Base-by-base conservation (phyloP, 2,113 vertebrate genomes). In the Eolophus roseicapilla region DNA sequence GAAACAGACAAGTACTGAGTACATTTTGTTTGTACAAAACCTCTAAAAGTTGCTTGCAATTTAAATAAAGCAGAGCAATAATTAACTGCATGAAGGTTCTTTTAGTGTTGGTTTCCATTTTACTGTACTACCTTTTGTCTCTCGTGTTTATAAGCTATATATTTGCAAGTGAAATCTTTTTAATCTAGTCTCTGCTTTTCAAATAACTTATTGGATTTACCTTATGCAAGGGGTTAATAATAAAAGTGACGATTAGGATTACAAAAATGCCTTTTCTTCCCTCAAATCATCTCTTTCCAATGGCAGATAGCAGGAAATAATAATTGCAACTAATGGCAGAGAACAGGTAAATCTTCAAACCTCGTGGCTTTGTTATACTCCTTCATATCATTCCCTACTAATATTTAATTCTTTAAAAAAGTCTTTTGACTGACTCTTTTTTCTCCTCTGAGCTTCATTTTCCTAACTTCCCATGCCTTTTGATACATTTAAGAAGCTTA, bases 361-460 rank as follows among this genome's bases (percentile, higher is more conserved):
- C 55, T 90, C 44, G 60, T 91, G 76, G 27, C 10, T 83, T n/a
- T 84, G 81, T 95, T 97, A 57, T 94, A 52, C 33, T 90, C 71
- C 23, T 50, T 93, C 59, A 28, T 67, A 85, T 95, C 78, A 93
- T 80, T 46, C 43, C 24, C 62, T 96, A 73, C 43, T 94, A 93
- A 95, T 93, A 93, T 87, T 95, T 84, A 96, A 94, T 97, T 93
- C 70, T 95, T 94, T 91, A 71, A 86, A 90, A 94, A 31, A 94
- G 47, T 65, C 68, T 88, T 92, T 93, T 82, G 67, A 74, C 47
- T 92, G 39, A 6, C 17, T 87, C 62, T 68, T 92, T 92, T 81
- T 79, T 80, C 44, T 93, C 57, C 33, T 92, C 44, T 65, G 84
- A 96, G 86, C 47, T 88, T 92, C 79, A 82, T 93, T 93, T 92